These are phyloP conservation scores for Hoplostethus mediterraneus DNA, from an alignment of 2,797 vertebrate species.

Conservation along the genomic window DNA sequence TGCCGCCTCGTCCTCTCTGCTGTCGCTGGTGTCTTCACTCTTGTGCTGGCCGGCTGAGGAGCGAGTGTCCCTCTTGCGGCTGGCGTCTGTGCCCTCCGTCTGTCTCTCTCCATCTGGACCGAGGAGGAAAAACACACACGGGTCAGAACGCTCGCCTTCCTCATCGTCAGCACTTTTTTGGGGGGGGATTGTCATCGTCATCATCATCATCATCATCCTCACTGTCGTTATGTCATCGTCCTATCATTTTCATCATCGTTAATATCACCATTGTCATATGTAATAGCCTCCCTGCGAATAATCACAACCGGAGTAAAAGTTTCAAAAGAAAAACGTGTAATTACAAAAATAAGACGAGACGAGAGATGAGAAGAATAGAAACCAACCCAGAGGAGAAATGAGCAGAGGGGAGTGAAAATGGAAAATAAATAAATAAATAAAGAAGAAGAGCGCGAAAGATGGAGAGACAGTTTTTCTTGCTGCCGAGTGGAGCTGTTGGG, in stretches of 20 bases:
- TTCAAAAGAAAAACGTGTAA: constrained; percentile 32
- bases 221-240: constrained; percentile 6
- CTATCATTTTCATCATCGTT: constrained; percentile 48
- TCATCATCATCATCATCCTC: background rate
- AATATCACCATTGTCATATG: constrained; percentile 47
- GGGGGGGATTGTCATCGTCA: background rate
- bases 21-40: constrained; percentile 91
- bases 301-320: constrained; percentile 55
- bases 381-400: constrained; percentile 26
- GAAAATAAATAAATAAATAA: constrained; percentile 10
- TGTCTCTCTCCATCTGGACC: constrained; percentile 90
- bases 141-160: constrained; percentile 35
- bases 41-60: constrained; percentile 78
- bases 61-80: constrained; percentile 77
- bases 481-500: constrained; percentile 52
- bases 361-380: constrained; percentile 37
- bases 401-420: constrained; percentile 8
- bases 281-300: constrained; percentile 27
- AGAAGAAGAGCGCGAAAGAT: constrained; percentile 29
- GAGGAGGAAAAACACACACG: constrained; percentile 52
- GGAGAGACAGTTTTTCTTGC: constrained; percentile 44
- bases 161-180: constrained; percentile 20
- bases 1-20: constrained; percentile 89
- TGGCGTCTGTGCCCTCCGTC: constrained; percentile 86
- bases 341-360: constrained; percentile 50